Base-by-base conservation (phyloP, 2,888 invertebrate genomes). In the Drosophila yooni region DNA sequence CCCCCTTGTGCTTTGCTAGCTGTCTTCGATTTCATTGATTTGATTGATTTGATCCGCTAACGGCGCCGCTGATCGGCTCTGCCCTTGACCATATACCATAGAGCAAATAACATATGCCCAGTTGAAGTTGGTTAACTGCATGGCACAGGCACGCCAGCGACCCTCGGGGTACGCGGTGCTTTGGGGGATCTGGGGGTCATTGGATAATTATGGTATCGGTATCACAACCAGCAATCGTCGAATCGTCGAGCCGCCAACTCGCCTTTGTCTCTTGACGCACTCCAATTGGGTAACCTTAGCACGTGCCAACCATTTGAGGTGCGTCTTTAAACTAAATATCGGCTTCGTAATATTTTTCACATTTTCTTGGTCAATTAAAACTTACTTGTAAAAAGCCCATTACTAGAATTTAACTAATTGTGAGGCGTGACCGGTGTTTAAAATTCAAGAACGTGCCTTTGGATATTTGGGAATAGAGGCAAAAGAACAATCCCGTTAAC, bases 1-100 rank as follows among this genome's bases (percentile, higher is more conserved):
- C 57, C 69, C 64, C 65, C n/a, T n/a, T 62, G 51, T 48, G 80
- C 63, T 69, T 72, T 66, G 64, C 65, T 52, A 25, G 68, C 81
- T 88, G 88, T 84, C 84, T 86, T 88, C 83, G 88, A 79, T 85
- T 89, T 81, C 89, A 89, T 78, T 84, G 76, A 82, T 83, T 88
- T 87, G 89, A 88, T 88, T 88, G 90, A 88, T 88, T 86, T 75
- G 85, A 83, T 84, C 82, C 82, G 80, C 60, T 75, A 67, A 79
- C 80, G 76, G 65, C 76, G 76, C 67, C 76, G 75, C 34, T 62
- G 76, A 70, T 67, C 71, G 75, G n/a, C 34, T 53, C 77, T 83
- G 83, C 81, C 89, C 85, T 79, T 89, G 88, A 81, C 90, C 88
- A 83, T 89, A 77, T 69, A 83, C 68, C 64, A 70, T 60, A 57